Conservation (phyloP, 2,113 vertebrate species). For the Sceloporus undulatus region DNA sequence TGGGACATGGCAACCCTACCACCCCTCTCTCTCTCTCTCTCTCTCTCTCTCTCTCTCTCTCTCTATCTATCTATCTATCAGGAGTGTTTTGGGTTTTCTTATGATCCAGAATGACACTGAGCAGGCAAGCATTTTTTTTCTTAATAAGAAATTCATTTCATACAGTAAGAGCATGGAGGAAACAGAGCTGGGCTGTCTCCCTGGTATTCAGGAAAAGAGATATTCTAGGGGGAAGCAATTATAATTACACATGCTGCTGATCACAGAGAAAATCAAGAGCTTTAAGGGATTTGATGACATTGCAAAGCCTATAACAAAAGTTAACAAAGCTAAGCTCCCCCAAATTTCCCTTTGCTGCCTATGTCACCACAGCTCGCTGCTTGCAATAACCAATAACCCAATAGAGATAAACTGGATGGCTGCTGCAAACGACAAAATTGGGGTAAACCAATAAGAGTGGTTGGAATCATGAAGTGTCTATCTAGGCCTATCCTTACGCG, state of each 20-base stretch:
- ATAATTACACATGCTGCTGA: not conserved
- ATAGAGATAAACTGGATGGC: not conserved
- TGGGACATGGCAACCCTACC: too few species aligned
- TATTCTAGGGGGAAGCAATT: conserved; percentile 13
- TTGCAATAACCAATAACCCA: not conserved
- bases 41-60: too few species aligned
- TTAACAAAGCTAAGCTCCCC: not conserved
- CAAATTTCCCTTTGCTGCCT: not conserved
- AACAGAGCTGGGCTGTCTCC: not conserved
- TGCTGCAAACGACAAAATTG: not conserved
- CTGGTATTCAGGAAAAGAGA: not conserved
- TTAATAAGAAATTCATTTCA: not conserved
- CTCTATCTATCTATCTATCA: too few species aligned
- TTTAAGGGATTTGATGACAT: not conserved
- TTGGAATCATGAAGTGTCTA: not conserved
- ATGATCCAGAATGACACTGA: not conserved
- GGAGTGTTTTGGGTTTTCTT: not conserved
- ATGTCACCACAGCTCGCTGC: not conserved
- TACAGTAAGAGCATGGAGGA: not conserved
- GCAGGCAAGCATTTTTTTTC: not conserved
- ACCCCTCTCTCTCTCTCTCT: too few species aligned
- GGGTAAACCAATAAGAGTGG: not conserved
- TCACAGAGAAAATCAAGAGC: conserved; percentile 1
- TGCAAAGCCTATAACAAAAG: not conserved
- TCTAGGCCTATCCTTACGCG: not conserved